phyloP scores from a whole-genome alignment of 2,888 invertebrate genomes.

The Cabera pusaria region DNA sequence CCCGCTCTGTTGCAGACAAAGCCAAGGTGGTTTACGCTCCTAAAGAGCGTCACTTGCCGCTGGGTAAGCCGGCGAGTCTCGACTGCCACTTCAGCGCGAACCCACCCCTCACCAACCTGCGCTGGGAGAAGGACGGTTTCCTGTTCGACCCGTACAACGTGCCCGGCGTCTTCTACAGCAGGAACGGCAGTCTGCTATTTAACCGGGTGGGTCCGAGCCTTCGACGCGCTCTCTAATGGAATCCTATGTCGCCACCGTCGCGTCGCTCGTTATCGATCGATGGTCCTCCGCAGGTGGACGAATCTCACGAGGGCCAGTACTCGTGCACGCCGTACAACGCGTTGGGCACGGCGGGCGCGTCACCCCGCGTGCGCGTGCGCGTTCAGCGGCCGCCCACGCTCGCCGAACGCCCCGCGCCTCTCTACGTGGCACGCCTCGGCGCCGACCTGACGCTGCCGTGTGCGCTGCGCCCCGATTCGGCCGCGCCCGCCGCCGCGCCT shows the following conservation, averaged over 20 bases:
- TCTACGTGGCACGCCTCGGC: slow-evolving; percentile 92
- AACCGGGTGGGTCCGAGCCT: no score
- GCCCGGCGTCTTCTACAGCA: slow-evolving; percentile 92
- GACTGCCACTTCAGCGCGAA: slow-evolving; percentile 97
- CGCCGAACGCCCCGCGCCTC: slow-evolving; percentile 89
- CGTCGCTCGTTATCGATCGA: no score
- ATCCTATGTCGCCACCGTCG: no score
- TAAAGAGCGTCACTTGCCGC: slow-evolving; percentile 91
- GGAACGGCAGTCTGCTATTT: slow-evolving; percentile 93
- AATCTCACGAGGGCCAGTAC: slow-evolving; percentile 93
- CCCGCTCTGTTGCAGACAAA: slow-evolving; percentile 86
- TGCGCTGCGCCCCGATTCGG: slow-evolving; percentile 56
- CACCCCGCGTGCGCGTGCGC: slow-evolving; percentile 91
- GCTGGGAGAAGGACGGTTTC: slow-evolving; percentile 97
- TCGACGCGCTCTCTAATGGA: no score
- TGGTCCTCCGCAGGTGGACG: no score
- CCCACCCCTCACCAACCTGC: slow-evolving; percentile 93
- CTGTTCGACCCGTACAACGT: slow-evolving; percentile 95
- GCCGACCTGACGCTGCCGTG: slow-evolving; percentile 93
- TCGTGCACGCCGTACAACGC: slow-evolving; percentile 96
- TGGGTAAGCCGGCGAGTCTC: slow-evolving; percentile 91
- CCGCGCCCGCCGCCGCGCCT: slow-evolving; percentile 75
- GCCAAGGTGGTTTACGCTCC: slow-evolving; percentile 96
- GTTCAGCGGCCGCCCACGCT: slow-evolving; percentile 94
- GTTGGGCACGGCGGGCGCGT: slow-evolving; percentile 93